Conservation (phyloP, 2,797 vertebrate genomes). For the Spea hammondii region DNA sequence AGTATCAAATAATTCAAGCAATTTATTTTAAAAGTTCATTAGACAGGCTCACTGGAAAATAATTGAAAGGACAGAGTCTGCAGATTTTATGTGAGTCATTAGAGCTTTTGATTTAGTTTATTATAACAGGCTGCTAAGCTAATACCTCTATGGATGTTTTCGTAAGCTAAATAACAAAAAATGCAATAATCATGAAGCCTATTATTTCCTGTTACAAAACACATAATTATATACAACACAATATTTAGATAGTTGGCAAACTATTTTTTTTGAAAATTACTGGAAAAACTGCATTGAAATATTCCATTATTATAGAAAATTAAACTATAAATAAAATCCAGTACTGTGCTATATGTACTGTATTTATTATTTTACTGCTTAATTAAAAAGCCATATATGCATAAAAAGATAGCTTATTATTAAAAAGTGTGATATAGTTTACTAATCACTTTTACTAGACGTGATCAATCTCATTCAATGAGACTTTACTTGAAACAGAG, state of each 20-base stretch:
- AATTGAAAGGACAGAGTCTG: background rate
- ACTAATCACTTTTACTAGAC: too few species aligned
- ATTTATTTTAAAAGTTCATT: constrained; percentile 1
- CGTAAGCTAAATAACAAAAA: background rate
- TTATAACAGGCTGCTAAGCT: background rate
- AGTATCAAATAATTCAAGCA: background rate
- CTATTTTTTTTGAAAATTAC: too few species aligned
- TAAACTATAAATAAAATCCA: too few species aligned
- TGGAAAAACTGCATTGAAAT: too few species aligned
- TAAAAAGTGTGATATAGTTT: too few species aligned
- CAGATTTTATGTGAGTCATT: background rate
- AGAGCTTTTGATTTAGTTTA: background rate
- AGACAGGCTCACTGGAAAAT: constrained; percentile 6
- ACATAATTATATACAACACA: background rate
- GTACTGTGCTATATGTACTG: too few species aligned
- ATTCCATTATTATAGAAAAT: too few species aligned
- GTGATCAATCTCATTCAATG: too few species aligned
- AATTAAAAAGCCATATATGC: too few species aligned
- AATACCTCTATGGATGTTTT: background rate
- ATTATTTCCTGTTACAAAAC: background rate
- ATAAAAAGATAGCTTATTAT: too few species aligned
- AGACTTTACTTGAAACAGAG: too few species aligned
- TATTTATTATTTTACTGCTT: too few species aligned
- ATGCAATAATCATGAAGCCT: background rate
- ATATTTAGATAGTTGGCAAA: background rate